phyloP scores from a whole-genome alignment of 2,797 vertebrate genomes.

The Crocodylus rhombifer region DNA sequence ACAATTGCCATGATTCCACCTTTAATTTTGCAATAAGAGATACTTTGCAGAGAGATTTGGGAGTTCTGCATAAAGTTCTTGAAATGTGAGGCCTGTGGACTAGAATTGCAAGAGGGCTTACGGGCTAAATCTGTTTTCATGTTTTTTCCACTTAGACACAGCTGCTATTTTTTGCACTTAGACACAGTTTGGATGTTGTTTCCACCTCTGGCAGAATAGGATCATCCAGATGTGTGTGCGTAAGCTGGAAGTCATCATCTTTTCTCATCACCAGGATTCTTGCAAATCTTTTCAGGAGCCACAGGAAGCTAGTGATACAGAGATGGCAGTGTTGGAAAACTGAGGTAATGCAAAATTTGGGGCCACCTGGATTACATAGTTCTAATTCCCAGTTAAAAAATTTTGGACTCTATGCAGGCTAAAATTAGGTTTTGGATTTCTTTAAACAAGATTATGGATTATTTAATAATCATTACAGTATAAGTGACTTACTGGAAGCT shows the following conservation, averaged over 20 bases:
- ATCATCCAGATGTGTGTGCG: no score
- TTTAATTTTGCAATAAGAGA: not conserved
- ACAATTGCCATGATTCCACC: not conserved
- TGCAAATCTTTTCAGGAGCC: not conserved
- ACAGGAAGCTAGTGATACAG: not conserved
- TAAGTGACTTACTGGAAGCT: not conserved
- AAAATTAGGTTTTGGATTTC: not conserved
- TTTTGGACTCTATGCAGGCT: accelerated
- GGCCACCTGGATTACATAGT: not conserved
- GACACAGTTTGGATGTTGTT: no score
- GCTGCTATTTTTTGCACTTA: no score
- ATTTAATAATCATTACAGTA: not conserved
- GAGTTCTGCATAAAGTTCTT: not conserved
- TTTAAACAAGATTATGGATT: not conserved
- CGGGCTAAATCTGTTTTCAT: not conserved
- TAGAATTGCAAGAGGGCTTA: not conserved
- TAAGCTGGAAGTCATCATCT: no score
- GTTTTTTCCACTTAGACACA: no score
- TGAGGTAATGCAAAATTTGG: not conserved
- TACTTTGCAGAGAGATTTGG: not conserved
- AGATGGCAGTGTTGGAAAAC: not conserved
- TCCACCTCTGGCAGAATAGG: no score
- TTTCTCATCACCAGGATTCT: not conserved
- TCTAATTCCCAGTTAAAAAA: not conserved
- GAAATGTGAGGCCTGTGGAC: not conserved